phyloP scores from a whole-genome alignment of 2,113 vertebrate genomes.

The Heloderma charlesbogerti region DNA sequence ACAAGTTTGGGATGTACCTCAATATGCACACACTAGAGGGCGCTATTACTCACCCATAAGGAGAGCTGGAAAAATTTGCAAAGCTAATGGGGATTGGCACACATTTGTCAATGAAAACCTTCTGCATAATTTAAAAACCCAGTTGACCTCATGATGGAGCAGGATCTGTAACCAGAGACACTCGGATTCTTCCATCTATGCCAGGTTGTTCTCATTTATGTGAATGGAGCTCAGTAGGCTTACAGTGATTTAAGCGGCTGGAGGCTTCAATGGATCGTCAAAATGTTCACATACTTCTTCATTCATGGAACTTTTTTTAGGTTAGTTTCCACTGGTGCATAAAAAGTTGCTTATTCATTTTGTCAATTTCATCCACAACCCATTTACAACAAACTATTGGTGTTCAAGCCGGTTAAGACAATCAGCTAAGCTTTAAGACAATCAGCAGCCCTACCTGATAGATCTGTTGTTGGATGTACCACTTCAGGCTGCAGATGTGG shows the following conservation, averaged over 20 bases:
- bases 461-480: background rate
- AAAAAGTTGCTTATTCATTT: background rate
- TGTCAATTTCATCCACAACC: background rate
- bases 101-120: background rate
- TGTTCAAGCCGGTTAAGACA: background rate
- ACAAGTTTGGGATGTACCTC: background rate
- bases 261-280: background rate
- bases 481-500: background rate
- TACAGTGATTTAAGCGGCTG: background rate
- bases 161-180: background rate
- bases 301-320: background rate
- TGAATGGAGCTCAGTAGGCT: background rate
- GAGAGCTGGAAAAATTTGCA: background rate
- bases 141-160: background rate
- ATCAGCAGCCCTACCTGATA: background rate
- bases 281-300: background rate
- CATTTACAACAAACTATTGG: background rate
- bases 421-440: background rate
- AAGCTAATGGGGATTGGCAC: background rate
- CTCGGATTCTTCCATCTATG: background rate
- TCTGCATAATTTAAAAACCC: background rate
- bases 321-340: background rate
- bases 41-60: background rate
- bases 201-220: background rate
- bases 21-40: background rate